A percentile compares a stretch with the other conserved stretches of the same genome.
phyloP scores from a whole-genome alignment of 1,140 invertebrate species.

The Mycetomoellerius zeteki region DNA sequence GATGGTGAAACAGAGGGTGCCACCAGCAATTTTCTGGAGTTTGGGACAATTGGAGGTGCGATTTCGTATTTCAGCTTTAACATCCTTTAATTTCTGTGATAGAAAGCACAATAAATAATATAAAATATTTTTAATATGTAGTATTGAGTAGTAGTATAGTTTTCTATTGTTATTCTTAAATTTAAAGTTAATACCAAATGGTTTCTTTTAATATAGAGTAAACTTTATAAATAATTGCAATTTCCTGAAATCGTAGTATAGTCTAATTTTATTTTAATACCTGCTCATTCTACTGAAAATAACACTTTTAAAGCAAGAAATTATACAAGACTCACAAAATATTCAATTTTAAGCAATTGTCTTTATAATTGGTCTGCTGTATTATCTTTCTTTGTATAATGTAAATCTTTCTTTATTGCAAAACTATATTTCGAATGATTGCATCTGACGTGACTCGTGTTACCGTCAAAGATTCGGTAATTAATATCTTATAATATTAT shows the following conservation, averaged over 20 bases:
- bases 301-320: not conserved
- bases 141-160: not conserved
- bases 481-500: slow-evolving; percentile 16
- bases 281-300: not conserved
- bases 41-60: not conserved
- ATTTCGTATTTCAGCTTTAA: not conserved
- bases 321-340: not conserved
- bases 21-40: slow-evolving; percentile 34
- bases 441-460: not conserved
- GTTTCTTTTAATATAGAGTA: not conserved
- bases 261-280: not conserved
- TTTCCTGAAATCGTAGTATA: not conserved
- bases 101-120: not conserved
- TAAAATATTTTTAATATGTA: slow-evolving; percentile 9
- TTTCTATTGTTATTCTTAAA: not conserved
- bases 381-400: not conserved
- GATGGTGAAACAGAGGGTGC: slow-evolving; percentile 56
- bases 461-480: slow-evolving; percentile 7
- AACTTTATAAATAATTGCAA: not conserved
- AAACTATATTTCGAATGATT: not conserved
- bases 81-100: no score
- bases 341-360: slow-evolving; percentile 27
- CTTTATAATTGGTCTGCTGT: not conserved
- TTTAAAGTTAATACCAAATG: not conserved
- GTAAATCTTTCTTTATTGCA: slow-evolving; percentile 19